Conservation (phyloP, 2,888 invertebrate species). For the Macropis europaea region DNA sequence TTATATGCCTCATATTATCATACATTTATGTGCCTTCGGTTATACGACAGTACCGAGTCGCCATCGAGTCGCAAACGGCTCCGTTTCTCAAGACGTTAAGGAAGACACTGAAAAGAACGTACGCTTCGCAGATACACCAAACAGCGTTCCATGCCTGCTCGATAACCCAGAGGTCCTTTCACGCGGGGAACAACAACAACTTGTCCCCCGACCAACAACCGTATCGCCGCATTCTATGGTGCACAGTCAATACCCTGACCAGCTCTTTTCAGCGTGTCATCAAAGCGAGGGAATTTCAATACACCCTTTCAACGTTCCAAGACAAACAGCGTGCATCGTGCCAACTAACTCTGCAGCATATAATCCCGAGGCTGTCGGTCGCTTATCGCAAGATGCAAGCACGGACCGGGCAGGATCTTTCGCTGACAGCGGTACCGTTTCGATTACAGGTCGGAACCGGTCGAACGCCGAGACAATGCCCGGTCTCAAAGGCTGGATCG, state of each 20-base stretch:
- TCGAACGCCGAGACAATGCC: slow-evolving; percentile 10
- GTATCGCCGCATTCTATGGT: not conserved
- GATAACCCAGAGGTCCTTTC: too few relatives aligned
- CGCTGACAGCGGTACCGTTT: slow-evolving; percentile 1
- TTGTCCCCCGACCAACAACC: not conserved
- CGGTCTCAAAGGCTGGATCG: not conserved
- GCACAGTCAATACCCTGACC: not conserved
- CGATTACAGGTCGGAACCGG: not conserved
- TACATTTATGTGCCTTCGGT: too few relatives aligned
- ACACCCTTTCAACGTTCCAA: not conserved
- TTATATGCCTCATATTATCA: too few relatives aligned
- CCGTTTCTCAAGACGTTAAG: too few relatives aligned
- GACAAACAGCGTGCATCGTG: not conserved
- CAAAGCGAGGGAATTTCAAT: not conserved
- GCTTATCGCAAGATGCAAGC: not conserved
- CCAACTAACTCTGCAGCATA: too few relatives aligned
- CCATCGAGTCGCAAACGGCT: too few relatives aligned
- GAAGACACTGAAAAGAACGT: slow-evolving; percentile 8
- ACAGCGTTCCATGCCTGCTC: too few relatives aligned
- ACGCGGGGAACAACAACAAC: too few relatives aligned
- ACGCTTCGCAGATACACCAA: too few relatives aligned
- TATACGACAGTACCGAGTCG: too few relatives aligned
- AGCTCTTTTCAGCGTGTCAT: not conserved
- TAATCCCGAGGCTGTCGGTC: too few relatives aligned
- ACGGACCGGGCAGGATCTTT: not conserved